Evolutionary conservation across 2,888 invertebrate genomes (phyloP), one percentile per base, ranked within the genome.

Genomic region (Stegophylla sp.): DNA sequence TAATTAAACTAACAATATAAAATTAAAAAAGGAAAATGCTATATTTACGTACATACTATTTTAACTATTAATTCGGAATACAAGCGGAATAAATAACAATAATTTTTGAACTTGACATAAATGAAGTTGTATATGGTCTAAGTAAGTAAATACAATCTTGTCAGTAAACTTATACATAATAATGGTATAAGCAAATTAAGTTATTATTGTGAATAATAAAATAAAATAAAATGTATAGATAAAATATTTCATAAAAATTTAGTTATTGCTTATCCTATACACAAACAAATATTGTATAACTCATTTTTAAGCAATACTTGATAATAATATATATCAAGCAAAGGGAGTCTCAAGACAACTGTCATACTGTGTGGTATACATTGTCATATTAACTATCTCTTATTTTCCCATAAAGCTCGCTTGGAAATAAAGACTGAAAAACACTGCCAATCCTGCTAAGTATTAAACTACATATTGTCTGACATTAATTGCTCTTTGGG

Each of bases 61-160:
- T 34, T 45, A 64, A 53, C 23, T 15, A 76, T 76, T 66, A 66
- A 76, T 76, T 76, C 53, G 63, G 41, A 43, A 66, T 41, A 66
- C n/a, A n/a, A 43, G 51, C 43, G 12, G 1, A 10, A 41, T 26
- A 51, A 53, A 53, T 53, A 23, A 41, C 41, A 10, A 34, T 45
- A 63, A 15, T 43, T 66, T 66, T 66, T n/a, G 26, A n/a, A 53
- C 34, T 48, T 7, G 10, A 48, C n/a, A 10, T 48, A 9, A 34
- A 69, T 1, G 13, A n/a, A 51, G 12, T 28, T 15, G 17, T 28
- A n/a, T n/a, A 4, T 12, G 3, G n/a, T 4, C n/a, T 12, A n/a
- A 0, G n/a, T 17, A 23, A 7, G 3, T 43, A 23, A 61, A 10
- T 63, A 63, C n/a, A 41, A 41, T 12, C 20, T 56, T 12, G 1